Evolutionary conservation across 1,140 invertebrate species (phyloP).

Genomic region (Phocides pigmalion): DNA sequence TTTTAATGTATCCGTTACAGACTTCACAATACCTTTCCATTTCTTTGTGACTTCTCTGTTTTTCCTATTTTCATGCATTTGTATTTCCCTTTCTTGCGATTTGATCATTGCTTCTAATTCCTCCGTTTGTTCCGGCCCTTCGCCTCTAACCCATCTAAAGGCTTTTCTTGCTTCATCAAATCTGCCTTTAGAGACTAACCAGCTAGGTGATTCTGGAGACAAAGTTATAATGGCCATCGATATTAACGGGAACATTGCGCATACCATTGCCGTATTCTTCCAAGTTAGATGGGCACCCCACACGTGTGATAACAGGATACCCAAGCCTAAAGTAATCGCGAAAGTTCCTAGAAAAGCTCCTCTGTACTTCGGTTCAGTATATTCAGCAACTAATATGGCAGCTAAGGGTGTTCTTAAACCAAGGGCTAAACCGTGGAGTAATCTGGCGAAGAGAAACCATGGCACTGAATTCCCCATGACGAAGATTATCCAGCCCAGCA

Average conservation of each 20-base stretch:
- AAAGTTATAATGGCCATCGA: slow-evolving; percentile 72
- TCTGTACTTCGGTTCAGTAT: slow-evolving; percentile 73
- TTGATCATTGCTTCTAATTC: slow-evolving; percentile 72
- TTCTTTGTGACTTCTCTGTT: slow-evolving; percentile 40
- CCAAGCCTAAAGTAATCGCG: slow-evolving; percentile 71
- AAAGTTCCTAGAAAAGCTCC: slow-evolving; percentile 74
- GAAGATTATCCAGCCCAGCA: slow-evolving; percentile 73
- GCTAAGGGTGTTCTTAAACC: slow-evolving; percentile 70
- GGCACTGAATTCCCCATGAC: slow-evolving; percentile 64
- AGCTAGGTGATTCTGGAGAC: slow-evolving; percentile 73
- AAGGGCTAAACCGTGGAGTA: slow-evolving; percentile 69
- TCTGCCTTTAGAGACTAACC: slow-evolving; percentile 72
- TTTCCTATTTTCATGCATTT: slow-evolving; percentile 42
- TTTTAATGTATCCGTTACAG: slow-evolving; percentile 54
- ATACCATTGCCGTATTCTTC: slow-evolving; percentile 70
- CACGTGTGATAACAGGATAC: slow-evolving; percentile 70
- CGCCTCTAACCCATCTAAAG: slow-evolving; percentile 72
- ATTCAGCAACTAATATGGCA: slow-evolving; percentile 74
- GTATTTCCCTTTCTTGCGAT: slow-evolving; percentile 57
- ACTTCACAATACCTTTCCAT: slow-evolving; percentile 52
- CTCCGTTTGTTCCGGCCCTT: slow-evolving; percentile 53
- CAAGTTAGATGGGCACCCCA: slow-evolving; percentile 74
- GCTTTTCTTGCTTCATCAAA: slow-evolving; percentile 69
- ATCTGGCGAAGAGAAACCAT: slow-evolving; percentile 62
- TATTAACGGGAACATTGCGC: slow-evolving; percentile 66